Evolutionary conservation across 2,797 vertebrate species (phyloP), one percentile per base, ranked within the genome.

Genomic region (Clamator glandarius): DNA sequence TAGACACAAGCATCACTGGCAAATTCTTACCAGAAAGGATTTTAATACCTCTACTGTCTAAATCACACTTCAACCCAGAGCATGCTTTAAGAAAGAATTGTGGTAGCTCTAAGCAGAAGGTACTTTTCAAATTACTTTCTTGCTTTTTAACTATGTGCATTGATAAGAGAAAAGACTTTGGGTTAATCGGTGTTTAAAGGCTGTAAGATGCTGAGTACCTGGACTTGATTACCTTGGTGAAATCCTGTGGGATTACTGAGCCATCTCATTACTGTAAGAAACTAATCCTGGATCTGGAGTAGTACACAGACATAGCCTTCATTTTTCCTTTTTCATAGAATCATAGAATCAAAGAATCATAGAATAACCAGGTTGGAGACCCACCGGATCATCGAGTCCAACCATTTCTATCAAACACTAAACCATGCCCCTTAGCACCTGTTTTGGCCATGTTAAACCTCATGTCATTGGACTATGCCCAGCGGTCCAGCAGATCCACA

Each of bases 11-110:
- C 75, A 89, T 51, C 95, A 62, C 12, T 88, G 87, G 81, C 90
- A 92, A 54, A 93, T 69, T 62, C 90, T 94, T 84, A 90, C 69
- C 44, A 86, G 67, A 86, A 90, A 94, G 41, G 72, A 84, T 84
- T 92, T 92, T 78, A 92, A 90, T 89, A 61, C 58, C n/a, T 51
- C 26, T 87, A 36, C 61, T 72, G 57, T n/a, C 79, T 88, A 63
- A 91, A 94, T 80, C 2, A 6, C 33, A 54, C 50, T 92, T 83
- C 48, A 90, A 85, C 54, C 24, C 85, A 92, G 69, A 57, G 28
- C 63, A 80, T 39, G 31, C 41, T 79, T 87, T 66, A 73, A 73
- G 72, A 83, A 88, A 90, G 55, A 50, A 70, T 12, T 61, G 42
- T 63, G 89, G 42, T 26, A 80, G 17, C 70, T 76, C 51, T 85